A percentile compares a stretch with the other conserved stretches of the same genome.
Conservation (phyloP, 1,140 invertebrate genomes). For the Cotesia glomerata region DNA sequence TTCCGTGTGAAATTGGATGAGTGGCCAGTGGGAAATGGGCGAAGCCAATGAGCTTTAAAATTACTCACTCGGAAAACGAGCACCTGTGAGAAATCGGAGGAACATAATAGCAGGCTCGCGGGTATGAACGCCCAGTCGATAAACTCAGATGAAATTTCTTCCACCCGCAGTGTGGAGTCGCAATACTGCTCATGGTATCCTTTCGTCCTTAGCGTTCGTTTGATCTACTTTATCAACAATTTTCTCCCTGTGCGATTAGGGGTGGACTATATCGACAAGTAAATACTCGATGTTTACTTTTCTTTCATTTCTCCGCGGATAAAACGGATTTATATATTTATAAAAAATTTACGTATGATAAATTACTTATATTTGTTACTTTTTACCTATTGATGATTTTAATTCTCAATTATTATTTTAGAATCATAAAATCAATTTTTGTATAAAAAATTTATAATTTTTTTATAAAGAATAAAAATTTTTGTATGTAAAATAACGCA, state of each 20-base stretch:
- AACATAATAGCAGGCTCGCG: neutral
- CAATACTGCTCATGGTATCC: no score
- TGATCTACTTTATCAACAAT: conserved; percentile 4
- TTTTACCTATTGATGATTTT: neutral
- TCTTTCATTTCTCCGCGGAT: neutral
- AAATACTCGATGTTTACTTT: neutral
- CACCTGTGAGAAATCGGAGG: neutral
- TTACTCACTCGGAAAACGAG: neutral
- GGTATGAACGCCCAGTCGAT: neutral
- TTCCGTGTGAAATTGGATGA: no score
- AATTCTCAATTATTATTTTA: neutral
- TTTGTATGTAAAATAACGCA: no score
- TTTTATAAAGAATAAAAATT: no score
- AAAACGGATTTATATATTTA: neutral
- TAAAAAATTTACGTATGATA: neutral
- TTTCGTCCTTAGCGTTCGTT: neutral
- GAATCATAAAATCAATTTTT: no score
- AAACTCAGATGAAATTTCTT: neutral
- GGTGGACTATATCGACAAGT: neutral
- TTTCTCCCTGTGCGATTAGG: neutral
- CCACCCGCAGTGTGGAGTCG: neutral
- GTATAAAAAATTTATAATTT: no score
- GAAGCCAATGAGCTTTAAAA: neutral
- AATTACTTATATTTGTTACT: neutral
- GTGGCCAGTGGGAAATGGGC: no score